Evolutionary conservation across 2,797 vertebrate genomes (phyloP).

Genomic region (Chloroceryle inda): DNA sequence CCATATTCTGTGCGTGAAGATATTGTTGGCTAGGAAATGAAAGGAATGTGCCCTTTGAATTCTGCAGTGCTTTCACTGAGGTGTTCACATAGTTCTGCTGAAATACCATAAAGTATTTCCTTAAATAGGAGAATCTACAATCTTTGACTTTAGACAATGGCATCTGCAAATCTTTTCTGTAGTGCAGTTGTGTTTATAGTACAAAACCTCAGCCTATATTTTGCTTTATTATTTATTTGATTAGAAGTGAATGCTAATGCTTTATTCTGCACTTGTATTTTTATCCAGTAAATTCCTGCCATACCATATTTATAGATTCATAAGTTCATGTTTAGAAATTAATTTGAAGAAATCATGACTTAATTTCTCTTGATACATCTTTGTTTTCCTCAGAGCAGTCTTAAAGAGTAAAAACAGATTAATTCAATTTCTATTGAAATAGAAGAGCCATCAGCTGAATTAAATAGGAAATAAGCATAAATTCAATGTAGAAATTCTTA

Average conservation of each 20-base stretch:
- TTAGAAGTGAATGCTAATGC: neutral
- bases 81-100: neutral
- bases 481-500: conserved; percentile 54
- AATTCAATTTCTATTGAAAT: conserved; percentile 46
- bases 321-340: neutral
- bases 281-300: neutral
- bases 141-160: neutral
- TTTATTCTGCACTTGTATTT: neutral
- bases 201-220: neutral
- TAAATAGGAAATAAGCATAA: conserved; percentile 56
- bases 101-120: neutral
- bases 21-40: neutral
- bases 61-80: neutral
- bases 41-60: neutral
- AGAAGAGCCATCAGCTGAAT: conserved; percentile 51
- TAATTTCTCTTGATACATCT: conserved; percentile 9
- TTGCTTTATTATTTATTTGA: neutral
- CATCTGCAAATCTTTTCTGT: neutral
- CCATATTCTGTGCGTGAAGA: neutral
- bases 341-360: neutral
- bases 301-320: neutral
- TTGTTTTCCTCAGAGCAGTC: conserved; percentile 21
- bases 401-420: conserved; percentile 21
- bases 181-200: neutral
- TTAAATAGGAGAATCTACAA: neutral